Percentiles rank a stretch among this genome's conserved stretches.
phyloP scores from a whole-genome alignment of 2,797 vertebrate genomes.

The Peromyscus melanophrys region DNA sequence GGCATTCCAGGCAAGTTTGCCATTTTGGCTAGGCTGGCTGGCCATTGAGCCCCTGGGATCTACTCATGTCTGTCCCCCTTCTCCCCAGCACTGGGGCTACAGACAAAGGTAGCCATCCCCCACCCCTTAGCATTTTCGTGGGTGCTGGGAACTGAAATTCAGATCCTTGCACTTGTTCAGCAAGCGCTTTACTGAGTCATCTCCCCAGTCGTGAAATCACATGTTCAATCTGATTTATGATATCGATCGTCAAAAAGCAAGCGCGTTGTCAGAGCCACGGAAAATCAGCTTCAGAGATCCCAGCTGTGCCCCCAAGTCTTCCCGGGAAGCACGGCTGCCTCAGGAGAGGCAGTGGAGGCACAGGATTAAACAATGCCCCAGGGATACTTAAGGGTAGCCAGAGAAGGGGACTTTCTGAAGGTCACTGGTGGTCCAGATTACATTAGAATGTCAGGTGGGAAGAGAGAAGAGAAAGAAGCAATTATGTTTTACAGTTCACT shows the following conservation, averaged over 20 bases:
- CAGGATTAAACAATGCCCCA: neutral
- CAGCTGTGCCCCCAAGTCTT: neutral
- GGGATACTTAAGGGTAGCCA: neutral
- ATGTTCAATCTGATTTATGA: slow-evolving; percentile 18
- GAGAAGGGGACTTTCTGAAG: neutral
- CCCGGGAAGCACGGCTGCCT: neutral
- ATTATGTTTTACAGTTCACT: neutral
- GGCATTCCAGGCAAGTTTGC: neutral
- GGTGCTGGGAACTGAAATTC: neutral
- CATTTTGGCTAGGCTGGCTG: neutral
- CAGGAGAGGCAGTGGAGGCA: neutral
- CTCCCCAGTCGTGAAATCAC: neutral
- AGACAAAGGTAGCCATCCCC: neutral
- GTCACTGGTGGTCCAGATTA: neutral
- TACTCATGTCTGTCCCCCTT: neutral
- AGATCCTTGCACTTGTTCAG: neutral
- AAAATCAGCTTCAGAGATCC: neutral
- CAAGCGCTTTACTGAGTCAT: neutral
- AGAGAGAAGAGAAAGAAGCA: slow-evolving; percentile 42
- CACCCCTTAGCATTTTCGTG: neutral
- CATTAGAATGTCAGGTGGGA: neutral
- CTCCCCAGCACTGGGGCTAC: neutral
- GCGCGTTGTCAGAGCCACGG: neutral
- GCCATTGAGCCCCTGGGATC: neutral
- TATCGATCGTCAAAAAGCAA: neutral